Conservation (phyloP, 2,113 vertebrate species). For the Ariopsis seemanni region DNA sequence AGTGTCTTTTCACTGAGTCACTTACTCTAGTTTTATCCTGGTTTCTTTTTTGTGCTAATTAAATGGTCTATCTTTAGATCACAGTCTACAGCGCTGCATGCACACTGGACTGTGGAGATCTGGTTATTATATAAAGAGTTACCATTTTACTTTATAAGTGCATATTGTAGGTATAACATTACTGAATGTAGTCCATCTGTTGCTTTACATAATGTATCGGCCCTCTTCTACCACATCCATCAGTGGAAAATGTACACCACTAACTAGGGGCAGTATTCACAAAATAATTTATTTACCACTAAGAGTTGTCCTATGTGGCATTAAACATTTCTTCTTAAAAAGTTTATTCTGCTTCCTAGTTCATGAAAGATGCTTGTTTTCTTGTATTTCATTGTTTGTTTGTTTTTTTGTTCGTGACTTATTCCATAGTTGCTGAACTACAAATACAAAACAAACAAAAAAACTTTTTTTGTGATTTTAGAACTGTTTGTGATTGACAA, state of each 20-base stretch:
- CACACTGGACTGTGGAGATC: neutral
- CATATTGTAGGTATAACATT: neutral
- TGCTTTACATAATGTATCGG: neutral
- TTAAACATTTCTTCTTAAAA: neutral
- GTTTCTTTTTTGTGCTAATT: conserved; percentile 39
- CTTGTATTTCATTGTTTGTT: neutral
- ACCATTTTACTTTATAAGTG: neutral
- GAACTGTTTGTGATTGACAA: neutral
- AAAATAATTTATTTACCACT: neutral
- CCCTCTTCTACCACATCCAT: neutral
- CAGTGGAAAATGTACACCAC: neutral
- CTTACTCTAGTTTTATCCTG: conserved; percentile 27
- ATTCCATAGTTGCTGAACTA: neutral
- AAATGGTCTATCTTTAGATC: conserved; percentile 49
- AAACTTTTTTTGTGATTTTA: neutral
- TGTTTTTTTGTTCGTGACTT: neutral
- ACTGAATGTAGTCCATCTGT: neutral
- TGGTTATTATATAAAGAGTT: neutral
- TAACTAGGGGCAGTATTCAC: neutral
- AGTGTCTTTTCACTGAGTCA: conserved; percentile 46
- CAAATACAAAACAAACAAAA: neutral
- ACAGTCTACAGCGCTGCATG: conserved; percentile 3
- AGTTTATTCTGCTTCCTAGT: neutral
- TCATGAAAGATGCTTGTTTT: neutral
- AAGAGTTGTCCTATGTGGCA: neutral